Percentiles rank a stretch among this genome's conserved stretches.
Evolutionary conservation across 2,113 vertebrate genomes (phyloP).

Genomic region (Albula goreensis): DNA sequence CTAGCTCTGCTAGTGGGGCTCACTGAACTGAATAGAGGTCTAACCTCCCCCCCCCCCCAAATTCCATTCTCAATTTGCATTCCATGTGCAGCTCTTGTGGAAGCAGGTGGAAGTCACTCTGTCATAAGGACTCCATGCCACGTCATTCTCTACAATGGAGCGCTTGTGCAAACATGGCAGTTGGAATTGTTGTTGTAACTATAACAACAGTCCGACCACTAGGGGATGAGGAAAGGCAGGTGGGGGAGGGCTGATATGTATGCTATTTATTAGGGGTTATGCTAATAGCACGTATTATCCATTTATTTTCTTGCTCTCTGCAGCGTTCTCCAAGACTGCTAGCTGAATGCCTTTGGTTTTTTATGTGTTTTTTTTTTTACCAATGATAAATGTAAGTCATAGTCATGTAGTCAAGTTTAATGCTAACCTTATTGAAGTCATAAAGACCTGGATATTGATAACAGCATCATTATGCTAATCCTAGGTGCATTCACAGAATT

Average conservation of each 20-base stretch:
- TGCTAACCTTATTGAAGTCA: too few relatives aligned
- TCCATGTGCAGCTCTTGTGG: conserved; percentile 46
- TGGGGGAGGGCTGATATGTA: neutral
- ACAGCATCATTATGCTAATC: too few relatives aligned
- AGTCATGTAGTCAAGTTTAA: too few relatives aligned
- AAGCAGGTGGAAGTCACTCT: conserved; percentile 55
- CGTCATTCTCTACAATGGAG: conserved; percentile 33
- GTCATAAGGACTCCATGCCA: neutral
- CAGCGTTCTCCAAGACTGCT: neutral
- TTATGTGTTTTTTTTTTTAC: too few relatives aligned
- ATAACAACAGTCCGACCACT: neutral
- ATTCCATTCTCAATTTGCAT: conserved; percentile 24
- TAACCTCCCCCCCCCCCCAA: conserved; percentile 32
- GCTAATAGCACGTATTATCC: neutral
- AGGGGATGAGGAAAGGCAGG: neutral
- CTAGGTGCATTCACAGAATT: too few relatives aligned
- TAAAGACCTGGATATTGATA: too few relatives aligned
- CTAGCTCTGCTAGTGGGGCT: conserved; percentile 25
- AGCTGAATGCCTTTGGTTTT: neutral
- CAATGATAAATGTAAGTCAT: too few relatives aligned
- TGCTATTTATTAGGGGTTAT: neutral
- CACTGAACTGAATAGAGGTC: conserved; percentile 37
- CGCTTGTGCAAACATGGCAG: conserved; percentile 35
- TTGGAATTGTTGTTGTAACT: neutral
- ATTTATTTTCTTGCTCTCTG: neutral